These are phyloP conservation scores for Macrophya alboannulata DNA, from an alignment of 2,888 invertebrate species.

Conservation along the genomic window DNA sequence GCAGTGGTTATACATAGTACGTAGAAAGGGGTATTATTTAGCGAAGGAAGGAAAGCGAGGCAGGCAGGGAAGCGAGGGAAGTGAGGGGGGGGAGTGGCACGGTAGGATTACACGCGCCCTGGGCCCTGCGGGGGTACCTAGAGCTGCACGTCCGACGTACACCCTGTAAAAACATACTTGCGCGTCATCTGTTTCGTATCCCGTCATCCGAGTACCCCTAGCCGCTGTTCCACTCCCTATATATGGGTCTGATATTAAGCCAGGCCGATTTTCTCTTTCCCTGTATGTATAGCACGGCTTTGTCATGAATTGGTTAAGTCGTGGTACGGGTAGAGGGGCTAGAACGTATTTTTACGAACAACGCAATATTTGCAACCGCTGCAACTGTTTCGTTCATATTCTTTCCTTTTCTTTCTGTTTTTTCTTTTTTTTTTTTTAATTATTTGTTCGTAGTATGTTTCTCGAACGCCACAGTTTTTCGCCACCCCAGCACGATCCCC, in stretches of 20 bases:
- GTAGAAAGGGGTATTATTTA: conserved; percentile 50
- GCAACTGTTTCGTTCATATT: not conserved
- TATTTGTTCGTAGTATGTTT: not conserved
- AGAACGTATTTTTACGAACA: not conserved
- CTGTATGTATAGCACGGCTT: not conserved
- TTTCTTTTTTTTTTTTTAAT: no score
- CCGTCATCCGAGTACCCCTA: conserved; percentile 30
- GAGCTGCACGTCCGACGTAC: not conserved
- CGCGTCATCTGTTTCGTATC: conserved; percentile 55
- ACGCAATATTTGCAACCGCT: not conserved
- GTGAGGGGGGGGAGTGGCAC: not conserved
- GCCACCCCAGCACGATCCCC: not conserved
- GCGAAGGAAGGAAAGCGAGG: not conserved
- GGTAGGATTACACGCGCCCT: conserved; percentile 29
- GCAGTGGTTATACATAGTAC: not conserved
- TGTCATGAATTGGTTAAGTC: conserved; percentile 19
- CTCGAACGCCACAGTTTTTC: not conserved
- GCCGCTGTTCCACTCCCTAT: conserved; percentile 10
- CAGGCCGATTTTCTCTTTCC: not conserved
- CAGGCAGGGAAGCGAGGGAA: not conserved
- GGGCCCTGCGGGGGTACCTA: conserved; percentile 17
- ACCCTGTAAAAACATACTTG: conserved; percentile 44
- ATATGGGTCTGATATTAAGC: conserved; percentile 41
- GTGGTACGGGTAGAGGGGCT: not conserved
- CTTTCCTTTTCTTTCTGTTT: not conserved